Evolutionary conservation across 1,140 invertebrate genomes (phyloP).

Genomic region (Cheumatopsyche charites): DNA sequence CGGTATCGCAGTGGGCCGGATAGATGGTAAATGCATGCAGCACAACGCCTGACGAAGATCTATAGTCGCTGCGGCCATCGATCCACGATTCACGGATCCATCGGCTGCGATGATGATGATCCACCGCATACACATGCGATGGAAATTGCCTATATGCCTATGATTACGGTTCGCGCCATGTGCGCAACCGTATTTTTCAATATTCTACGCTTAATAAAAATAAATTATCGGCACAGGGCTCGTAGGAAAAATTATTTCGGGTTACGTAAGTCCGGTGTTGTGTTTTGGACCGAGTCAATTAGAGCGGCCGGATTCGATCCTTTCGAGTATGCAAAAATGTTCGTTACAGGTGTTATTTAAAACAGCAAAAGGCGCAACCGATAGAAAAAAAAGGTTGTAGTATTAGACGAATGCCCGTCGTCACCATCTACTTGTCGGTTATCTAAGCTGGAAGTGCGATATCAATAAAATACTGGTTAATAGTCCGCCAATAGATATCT

Average conservation of each 20-base stretch:
- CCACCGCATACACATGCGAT: neutral
- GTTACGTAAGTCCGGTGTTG: too few species aligned
- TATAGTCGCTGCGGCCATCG: conserved; percentile 11
- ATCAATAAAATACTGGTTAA: conserved; percentile 28
- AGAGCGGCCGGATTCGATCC: too few species aligned
- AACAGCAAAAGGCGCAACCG: neutral
- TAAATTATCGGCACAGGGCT: too few species aligned
- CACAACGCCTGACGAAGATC: conserved; percentile 34
- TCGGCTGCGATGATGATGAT: neutral
- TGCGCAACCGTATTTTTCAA: too few species aligned
- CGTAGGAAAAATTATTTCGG: too few species aligned
- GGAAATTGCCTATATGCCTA: neutral
- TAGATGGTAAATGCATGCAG: conserved; percentile 40
- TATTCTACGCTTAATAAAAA: too few species aligned
- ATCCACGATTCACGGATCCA: neutral
- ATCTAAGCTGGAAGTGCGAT: conserved; percentile 26
- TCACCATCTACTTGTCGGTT: conserved; percentile 21
- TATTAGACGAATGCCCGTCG: conserved; percentile 14
- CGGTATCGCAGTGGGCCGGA: conserved; percentile 39
- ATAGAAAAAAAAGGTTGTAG: neutral
- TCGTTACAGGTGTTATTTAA: conserved; percentile 17
- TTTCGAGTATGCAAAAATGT: neutral
- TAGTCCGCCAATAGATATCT: neutral
- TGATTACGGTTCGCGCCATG: too few species aligned
- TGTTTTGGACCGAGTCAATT: too few species aligned